Evolutionary conservation across 2,888 invertebrate species (phyloP), one percentile per base, ranked within the genome.

Genomic region (Elegia similella): DNA sequence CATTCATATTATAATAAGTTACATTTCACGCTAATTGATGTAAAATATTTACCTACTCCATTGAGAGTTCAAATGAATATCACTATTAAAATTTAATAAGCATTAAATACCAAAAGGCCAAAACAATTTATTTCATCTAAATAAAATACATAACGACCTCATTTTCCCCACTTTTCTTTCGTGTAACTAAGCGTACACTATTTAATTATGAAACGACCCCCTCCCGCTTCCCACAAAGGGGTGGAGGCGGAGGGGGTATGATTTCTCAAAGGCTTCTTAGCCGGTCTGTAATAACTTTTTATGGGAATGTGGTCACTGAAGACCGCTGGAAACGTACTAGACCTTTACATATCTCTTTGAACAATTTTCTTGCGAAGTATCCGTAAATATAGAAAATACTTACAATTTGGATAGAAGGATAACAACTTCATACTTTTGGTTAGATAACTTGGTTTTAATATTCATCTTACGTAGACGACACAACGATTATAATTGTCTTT

Each of bases 111-210:
- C 23, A 5, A 23, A 23, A 23, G 23, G 23, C 23, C 23, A 23
- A 23, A 23, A 23, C 23, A 23, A 23, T 23, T 23, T 23, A 23
- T 23, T 23, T 23, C 23, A 23, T 23, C 23, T n/a, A 38, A 38
- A 38, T n/a, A 38, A 38, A 38, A 38, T 38, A 23, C 23, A 23
- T 23, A 38, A 38, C n/a, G n/a, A 72, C 70, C 69, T 76, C 68
- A 72, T 78, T 75, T 75, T 75, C 69, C 72, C 60, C 72, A 74
- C 74, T 70, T 74, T 69, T 73, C 70, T 74, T 72, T 70, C 67
- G 70, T 63, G 75, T 80, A 83, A 84, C 84, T 85, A 85, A 83
- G 79, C 83, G 78, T 78, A 66, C 75, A 80, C 84, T 85, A 84
- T 86, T 84, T 85, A 82, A 86, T 85, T 84, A 85, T 81, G 76